Percentiles rank a stretch among this genome's conserved stretches.
Conservation (phyloP, 1,140 invertebrate species). For the Meteorus sp. region DNA sequence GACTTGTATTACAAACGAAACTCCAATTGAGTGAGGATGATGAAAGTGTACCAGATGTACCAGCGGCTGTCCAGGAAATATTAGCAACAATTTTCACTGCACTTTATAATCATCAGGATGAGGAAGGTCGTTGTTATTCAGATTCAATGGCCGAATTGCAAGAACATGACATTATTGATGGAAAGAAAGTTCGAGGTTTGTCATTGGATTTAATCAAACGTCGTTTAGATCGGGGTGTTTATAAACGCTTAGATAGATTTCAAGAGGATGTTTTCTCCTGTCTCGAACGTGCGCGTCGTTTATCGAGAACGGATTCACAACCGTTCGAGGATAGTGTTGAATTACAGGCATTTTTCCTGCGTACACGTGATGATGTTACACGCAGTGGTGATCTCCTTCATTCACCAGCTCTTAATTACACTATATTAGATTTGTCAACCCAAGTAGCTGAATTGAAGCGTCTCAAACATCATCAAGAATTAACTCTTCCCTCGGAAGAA, state of each 20-base stretch:
- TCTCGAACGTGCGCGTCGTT: conserved; percentile 83
- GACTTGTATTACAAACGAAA: conserved; percentile 90
- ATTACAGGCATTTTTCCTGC: conserved; percentile 90
- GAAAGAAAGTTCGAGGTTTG: conserved; percentile 73
- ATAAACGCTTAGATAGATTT: conserved; percentile 90
- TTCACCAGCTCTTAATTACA: conserved; percentile 85
- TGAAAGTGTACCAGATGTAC: conserved; percentile 86
- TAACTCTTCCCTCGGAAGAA: conserved; percentile 69
- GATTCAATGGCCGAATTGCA: conserved; percentile 94
- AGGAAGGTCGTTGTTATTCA: conserved; percentile 93
- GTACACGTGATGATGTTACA: conserved; percentile 74
- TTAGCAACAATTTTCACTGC: conserved; percentile 90
- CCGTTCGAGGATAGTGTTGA: conserved; percentile 95
- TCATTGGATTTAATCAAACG: conserved; percentile 86
- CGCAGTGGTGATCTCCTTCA: conserved; percentile 77
- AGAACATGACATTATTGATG: conserved; percentile 80
- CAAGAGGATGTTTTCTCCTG: conserved; percentile 96
- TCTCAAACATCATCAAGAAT: conserved; percentile 76
- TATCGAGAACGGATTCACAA: conserved; percentile 90
- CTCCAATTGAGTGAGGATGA: conserved; percentile 83
- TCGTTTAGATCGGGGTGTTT: conserved; percentile 82
- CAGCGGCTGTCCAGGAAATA: conserved; percentile 86
- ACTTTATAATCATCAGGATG: conserved; percentile 94
- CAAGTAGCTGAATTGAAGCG: conserved; percentile 76
- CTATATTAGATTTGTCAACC: conserved; percentile 70